Base-by-base conservation (phyloP, 2,888 invertebrate genomes). In the Caenorhabditis sulstoni region DNA sequence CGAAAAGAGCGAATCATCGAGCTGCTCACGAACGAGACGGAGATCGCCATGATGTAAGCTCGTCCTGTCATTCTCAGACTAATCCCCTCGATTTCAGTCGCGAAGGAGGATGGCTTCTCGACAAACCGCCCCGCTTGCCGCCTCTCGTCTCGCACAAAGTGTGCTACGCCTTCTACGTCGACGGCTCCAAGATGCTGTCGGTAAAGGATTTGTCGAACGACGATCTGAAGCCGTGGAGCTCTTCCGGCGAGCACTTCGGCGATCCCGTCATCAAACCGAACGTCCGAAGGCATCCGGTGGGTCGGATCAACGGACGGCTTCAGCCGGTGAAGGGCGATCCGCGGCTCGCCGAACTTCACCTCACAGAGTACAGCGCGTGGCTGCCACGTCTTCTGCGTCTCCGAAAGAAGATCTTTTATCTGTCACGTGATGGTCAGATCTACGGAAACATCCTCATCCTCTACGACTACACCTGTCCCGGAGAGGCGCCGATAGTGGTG, bases 321-420 rank as follows among this genome's bases (percentile, higher is more conserved):
- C 67, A 75, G n/a, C 61, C 76, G 12, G 47, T 78, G 3, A 84
- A 79, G 47, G 75, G 77, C 0, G 84, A 84, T 67, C 77, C 79
- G 18, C 55, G 79, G 41, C n/a, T 70, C 1, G 81, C 82, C 3
- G 84, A 81, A 39, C 64, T 82, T 11, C 81, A 84, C 58, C 57
- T 85, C n/a, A 84, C 84, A 14, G 84, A 84, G 41, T 85, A 85
- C 66, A 83, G 81, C 22, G 84, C 85, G 2, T 84, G 84, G 78
- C 71, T 85, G 14, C 85, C 85, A 14, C 29, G 85, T 47, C 75
- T 81, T 39, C 64, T 78, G 16, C 57, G 85, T 58, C 68, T 85
- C n/a, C 71, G 84, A 59, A 85, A 85, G 65, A 84, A 83, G 84
- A 84, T 84, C 29, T 84, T 79, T 59, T 84, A 84, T 47, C 70